Percentiles rank a stretch among this genome's conserved stretches.
These are phyloP conservation scores for Candidula unifasciata DNA, from an alignment of 2,888 invertebrate genomes.

Conservation along the genomic window DNA sequence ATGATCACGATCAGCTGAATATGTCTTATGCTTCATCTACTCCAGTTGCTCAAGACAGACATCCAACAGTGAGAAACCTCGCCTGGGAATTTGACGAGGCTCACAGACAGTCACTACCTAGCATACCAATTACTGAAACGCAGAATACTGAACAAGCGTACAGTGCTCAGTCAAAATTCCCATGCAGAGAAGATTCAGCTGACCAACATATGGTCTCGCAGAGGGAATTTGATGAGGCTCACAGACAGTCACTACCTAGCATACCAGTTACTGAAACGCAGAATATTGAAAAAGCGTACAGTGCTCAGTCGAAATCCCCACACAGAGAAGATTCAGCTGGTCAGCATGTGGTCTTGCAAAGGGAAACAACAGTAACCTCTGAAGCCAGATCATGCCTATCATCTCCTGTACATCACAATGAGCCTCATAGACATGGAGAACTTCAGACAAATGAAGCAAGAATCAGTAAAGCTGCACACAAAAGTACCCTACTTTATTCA, in stretches of 20 bases:
- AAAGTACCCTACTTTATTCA: not conserved
- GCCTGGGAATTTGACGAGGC: constrained; percentile 41
- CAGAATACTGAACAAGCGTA: not conserved
- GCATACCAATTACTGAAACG: not conserved
- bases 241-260: not conserved
- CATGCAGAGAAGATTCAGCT: not conserved
- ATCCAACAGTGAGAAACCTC: constrained; percentile 43
- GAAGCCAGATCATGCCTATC: not conserved
- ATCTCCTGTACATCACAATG: not conserved
- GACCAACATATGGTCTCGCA: not conserved
- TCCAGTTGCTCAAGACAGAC: constrained; percentile 14
- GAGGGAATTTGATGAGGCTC: constrained; percentile 43
- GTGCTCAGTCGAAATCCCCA: not conserved
- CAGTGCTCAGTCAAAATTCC: not conserved
- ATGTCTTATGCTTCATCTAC: not conserved
- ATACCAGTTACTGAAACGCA: not conserved
- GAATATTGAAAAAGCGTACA: not conserved
- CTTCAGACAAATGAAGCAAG: not conserved
- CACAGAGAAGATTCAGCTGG: not conserved
- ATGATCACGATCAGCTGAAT: not conserved
- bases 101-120: not conserved
- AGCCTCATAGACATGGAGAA: not conserved
- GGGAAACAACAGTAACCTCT: not conserved
- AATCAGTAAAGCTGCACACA: not conserved
- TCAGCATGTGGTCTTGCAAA: not conserved